Conservation (phyloP, 2,888 invertebrate species). For the Lochmaea capreae region DNA sequence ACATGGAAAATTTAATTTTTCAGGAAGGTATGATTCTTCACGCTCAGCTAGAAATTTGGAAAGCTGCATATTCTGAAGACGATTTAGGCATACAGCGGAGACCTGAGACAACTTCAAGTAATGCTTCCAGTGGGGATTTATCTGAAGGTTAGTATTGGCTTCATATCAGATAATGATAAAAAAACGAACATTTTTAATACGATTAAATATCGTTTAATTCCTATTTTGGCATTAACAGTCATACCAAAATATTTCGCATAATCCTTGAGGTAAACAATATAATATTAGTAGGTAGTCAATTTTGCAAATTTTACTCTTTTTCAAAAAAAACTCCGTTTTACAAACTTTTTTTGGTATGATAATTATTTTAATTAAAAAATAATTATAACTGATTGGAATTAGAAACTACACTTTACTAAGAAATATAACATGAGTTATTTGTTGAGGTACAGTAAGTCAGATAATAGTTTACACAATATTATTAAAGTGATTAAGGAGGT, state of each 20-base stretch:
- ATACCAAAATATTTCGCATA: too few relatives aligned
- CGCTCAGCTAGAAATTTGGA: slow-evolving; percentile 93
- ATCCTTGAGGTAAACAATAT: too few relatives aligned
- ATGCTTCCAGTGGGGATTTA: slow-evolving; percentile 73
- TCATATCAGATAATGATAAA: too few relatives aligned
- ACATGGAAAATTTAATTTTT: slow-evolving; percentile 36
- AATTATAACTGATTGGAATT: not conserved
- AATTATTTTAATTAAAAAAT: not conserved
- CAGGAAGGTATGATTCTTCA: slow-evolving; percentile 87
- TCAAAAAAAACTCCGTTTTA: not conserved
- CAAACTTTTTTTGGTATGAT: not conserved
- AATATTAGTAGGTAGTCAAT: too few relatives aligned
- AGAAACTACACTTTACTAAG: not conserved
- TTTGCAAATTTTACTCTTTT: not conserved
- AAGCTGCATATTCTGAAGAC: slow-evolving; percentile 77
- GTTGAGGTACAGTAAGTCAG: slow-evolving; percentile 3
- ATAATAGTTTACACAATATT: not conserved
- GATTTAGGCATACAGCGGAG: slow-evolving; percentile 66
- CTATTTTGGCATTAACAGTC: too few relatives aligned
- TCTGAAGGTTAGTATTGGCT: slow-evolving; percentile 74
- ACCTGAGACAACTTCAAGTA: slow-evolving; percentile 61
- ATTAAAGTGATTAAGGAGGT: not conserved
- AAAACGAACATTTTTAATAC: too few relatives aligned
- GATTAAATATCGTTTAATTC: too few relatives aligned
- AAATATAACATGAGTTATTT: not conserved